Conservation (phyloP, 2,888 invertebrate species). For the Halictus quadricinctus region DNA sequence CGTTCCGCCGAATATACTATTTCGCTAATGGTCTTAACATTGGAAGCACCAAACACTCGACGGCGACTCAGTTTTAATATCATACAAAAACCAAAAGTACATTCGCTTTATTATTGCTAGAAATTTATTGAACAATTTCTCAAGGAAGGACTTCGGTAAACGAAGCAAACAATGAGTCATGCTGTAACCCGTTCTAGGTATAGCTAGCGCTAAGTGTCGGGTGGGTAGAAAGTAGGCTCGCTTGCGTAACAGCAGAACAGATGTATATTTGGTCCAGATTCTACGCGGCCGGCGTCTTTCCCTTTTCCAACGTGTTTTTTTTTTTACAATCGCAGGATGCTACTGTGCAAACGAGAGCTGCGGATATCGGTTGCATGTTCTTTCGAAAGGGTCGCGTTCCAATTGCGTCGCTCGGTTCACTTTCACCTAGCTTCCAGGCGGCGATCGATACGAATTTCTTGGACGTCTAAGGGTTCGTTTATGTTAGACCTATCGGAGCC, state of each 20-base stretch:
- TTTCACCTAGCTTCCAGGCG: slow-evolving; percentile 26
- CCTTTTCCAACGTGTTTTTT: neutral
- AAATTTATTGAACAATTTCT: slow-evolving; percentile 2
- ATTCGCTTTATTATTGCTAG: neutral
- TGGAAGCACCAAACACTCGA: neutral
- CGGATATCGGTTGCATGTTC: neutral
- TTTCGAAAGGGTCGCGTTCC: slow-evolving; percentile 10
- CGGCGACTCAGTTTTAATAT: neutral
- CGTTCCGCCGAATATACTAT: neutral
- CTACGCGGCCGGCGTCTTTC: slow-evolving; percentile 11
- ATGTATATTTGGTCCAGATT: slow-evolving; percentile 26
- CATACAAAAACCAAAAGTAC: neutral
- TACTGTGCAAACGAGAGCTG: slow-evolving; percentile 9
- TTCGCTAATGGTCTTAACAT: neutral
- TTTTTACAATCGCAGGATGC: slow-evolving; percentile 18
- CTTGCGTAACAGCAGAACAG: neutral
- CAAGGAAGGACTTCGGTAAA: neutral
- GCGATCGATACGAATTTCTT: slow-evolving; percentile 34
- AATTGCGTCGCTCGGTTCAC: slow-evolving; percentile 25
- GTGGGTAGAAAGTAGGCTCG: neutral
- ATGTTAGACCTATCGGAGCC: neutral
- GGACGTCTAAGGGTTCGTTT: slow-evolving; percentile 15
- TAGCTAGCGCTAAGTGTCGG: neutral
- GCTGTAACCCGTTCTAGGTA: neutral
- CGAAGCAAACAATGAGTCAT: slow-evolving; percentile 4